Base-by-base conservation (phyloP, 2,888 invertebrate species). In the Agonum fuliginosum region DNA sequence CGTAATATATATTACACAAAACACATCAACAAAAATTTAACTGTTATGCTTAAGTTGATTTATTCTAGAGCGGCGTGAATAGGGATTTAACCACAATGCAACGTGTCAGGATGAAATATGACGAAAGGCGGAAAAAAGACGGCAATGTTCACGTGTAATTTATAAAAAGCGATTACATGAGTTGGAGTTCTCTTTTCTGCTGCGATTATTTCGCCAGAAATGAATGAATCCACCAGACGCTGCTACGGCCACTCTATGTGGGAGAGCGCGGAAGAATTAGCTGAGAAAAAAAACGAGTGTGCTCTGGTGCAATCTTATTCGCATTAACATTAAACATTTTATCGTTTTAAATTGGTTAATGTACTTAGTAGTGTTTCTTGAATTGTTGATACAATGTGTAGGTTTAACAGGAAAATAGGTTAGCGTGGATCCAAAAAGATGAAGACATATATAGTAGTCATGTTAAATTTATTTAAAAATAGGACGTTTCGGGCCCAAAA, bases 51-150 rank as follows among this genome's bases (percentile, higher is more conserved):
- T 58, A 58, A 65, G 74, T 74, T 74, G 74, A 74, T 74, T 74
- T 74, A 74, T 74, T 74, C 65, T 17, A 65, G 46, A 27, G 62
- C 43, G 24, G 30, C 43, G 24, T 46, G 74, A 74, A 74, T 58
- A 46, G 74, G 74, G 74, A 62, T 74, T 74, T 74, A 65, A 65
- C 24, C 74, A 74, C 74, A 74, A 74, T 74, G 74, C 74, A 74
- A 74, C 74, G 65, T 65, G 74, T 74, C 74, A 74, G 27, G 46
- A 74, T 74, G 74, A 74, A 62, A 74, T 74, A 74, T 74, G 24
- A 41, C 46, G 43, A 41, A 43, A 62, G 27, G 74, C 58, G 43
- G 58, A 73, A 73, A 58, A 73, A 73, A 73, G 41, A 58, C 54
- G 43, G 43, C 37, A 74, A 58, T 74, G 65, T 73, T 73, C 73